phyloP scores from a whole-genome alignment of 30 jellyfish, hydroid and myxozoan genomes.

The Rhopilema esculentum region DNA sequence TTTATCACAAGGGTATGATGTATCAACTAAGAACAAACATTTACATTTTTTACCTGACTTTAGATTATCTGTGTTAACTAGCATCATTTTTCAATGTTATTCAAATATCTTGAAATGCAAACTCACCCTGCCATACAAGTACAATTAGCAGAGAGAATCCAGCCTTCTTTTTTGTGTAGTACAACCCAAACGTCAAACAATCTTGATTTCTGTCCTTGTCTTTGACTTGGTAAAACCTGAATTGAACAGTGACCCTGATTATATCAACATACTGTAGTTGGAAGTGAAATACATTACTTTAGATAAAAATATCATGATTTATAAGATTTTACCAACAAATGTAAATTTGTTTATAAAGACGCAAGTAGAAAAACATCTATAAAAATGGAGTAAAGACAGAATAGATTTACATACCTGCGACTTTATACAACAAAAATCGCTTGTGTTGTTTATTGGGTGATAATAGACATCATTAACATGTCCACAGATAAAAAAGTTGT shows the following conservation, averaged over 20 bases:
- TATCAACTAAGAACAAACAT: neutral
- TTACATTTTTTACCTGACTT: neutral
- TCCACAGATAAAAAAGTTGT: conserved; percentile 47
- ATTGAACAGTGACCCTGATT: neutral
- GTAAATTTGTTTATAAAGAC: neutral
- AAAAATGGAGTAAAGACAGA: neutral
- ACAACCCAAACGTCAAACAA: conserved; percentile 38
- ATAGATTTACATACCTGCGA: conserved; percentile 45
- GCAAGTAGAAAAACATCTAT: neutral
- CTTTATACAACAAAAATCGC: conserved; percentile 48
- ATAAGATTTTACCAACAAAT: neutral
- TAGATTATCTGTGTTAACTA: neutral
- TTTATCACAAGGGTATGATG: neutral
- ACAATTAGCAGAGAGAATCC: conserved; percentile 65
- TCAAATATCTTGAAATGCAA: neutral
- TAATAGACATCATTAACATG: conserved; percentile 62
- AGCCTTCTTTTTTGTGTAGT: conserved; percentile 30
- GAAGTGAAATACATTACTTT: neutral
- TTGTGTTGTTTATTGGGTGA: conserved; percentile 35
- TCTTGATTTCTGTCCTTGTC: conserved; percentile 39
- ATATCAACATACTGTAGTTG: neutral
- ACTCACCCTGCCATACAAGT: conserved; percentile 68
- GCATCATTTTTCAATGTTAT: neutral
- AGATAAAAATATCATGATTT: neutral
- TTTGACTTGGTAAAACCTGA: conserved; percentile 63